These are phyloP conservation scores for Mythimna albipuncta DNA, from an alignment of 2,888 invertebrate genomes.

Conservation along the genomic window DNA sequence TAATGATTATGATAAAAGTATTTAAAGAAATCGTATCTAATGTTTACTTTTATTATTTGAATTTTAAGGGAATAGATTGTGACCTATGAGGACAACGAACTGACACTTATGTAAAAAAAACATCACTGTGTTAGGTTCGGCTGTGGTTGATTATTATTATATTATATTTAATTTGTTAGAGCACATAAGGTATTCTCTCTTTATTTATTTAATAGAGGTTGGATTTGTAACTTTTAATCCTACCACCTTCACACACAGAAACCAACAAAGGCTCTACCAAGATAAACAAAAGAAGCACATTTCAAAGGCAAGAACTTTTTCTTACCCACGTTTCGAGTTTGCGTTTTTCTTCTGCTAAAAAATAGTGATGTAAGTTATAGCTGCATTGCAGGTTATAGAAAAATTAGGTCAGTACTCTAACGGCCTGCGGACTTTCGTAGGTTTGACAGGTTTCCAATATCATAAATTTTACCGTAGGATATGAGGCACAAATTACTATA, in stretches of 20 bases:
- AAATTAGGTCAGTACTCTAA: slow-evolving; percentile 82
- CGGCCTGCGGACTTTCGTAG: slow-evolving; percentile 67
- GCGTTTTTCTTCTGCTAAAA: slow-evolving; percentile 54
- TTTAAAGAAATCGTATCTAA: no score
- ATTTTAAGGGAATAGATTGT: no score
- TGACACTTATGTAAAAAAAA: no score
- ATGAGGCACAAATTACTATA: slow-evolving; percentile 36
- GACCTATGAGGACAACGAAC: no score
- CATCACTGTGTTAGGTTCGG: no score
- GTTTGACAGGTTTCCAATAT: slow-evolving; percentile 79
- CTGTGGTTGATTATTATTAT: no score
- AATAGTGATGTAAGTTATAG: slow-evolving; percentile 60
- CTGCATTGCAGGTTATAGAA: slow-evolving; percentile 86
- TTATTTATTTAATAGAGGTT: neutral
- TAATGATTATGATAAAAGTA: no score
- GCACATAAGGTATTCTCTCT: no score
- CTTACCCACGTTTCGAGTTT: slow-evolving; percentile 8
- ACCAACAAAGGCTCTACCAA: neutral
- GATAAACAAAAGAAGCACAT: slow-evolving; percentile 10
- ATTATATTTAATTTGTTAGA: no score
- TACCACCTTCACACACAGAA: neutral
- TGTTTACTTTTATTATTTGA: no score
- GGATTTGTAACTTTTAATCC: neutral
- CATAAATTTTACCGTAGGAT: slow-evolving; percentile 59
- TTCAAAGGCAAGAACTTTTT: slow-evolving; percentile 3